Percentiles rank a stretch among this genome's conserved stretches.
Evolutionary conservation across 1,140 invertebrate species (phyloP).

Genomic region (Atta cephalotes): DNA sequence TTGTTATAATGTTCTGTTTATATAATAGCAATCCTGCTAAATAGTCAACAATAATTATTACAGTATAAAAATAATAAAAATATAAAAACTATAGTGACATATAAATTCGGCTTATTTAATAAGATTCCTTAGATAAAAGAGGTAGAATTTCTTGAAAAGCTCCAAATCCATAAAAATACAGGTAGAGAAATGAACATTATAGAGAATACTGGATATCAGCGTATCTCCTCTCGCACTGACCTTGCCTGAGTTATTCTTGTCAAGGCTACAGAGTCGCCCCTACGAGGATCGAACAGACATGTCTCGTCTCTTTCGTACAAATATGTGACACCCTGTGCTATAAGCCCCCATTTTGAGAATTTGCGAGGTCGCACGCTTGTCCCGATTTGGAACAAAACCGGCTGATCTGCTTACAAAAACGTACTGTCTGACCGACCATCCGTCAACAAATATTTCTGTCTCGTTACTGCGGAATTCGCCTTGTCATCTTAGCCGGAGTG

Average conservation of each 20-base stretch:
- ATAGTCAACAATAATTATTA: no score
- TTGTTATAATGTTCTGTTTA: not conserved
- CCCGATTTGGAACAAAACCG: constrained; percentile 44
- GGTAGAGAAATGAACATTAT: constrained; percentile 71
- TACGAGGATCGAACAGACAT: constrained; percentile 18
- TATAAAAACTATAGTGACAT: not conserved
- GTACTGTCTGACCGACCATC: constrained; percentile 1
- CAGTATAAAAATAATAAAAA: not conserved
- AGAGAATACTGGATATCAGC: constrained; percentile 72
- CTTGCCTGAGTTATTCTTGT: constrained; percentile 70
- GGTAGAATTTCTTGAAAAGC: constrained; percentile 33
- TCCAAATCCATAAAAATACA: constrained; percentile 67
- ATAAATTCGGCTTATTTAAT: not conserved
- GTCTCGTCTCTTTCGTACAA: constrained; percentile 33
- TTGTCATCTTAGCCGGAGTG: constrained; percentile 3
- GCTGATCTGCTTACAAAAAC: constrained; percentile 28
- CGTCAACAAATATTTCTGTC: constrained; percentile 25
- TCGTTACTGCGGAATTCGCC: constrained; percentile 12
- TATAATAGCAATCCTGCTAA: no score
- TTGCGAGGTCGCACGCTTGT: not conserved
- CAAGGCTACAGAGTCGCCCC: constrained; percentile 62
- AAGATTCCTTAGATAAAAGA: not conserved
- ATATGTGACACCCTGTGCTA: constrained; percentile 18
- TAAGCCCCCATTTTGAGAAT: not conserved
- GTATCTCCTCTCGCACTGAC: constrained; percentile 54